Evolutionary conservation across 30 jellyfish, hydroid and myxozoan species (phyloP), one percentile per base, ranked within the genome.

Genomic region (Mastigias papua): DNA sequence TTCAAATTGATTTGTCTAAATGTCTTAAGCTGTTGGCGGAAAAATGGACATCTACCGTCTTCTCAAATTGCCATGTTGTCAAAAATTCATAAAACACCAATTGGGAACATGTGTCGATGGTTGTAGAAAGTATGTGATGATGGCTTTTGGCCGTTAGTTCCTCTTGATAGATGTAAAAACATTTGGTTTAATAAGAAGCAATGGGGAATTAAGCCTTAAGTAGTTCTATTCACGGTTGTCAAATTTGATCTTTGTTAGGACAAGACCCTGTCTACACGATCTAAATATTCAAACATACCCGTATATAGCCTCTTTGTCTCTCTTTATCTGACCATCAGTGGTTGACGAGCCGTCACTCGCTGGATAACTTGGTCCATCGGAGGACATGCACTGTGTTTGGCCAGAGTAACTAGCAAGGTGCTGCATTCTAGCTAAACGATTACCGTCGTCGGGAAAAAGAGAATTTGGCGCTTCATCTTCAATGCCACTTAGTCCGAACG

Each of bases 281-380:
- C 30, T 62, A 51, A 46, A 77, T 66, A 78, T 65, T 34, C 76
- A 34, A 80, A 72, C 78, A 81, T 90, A 90, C 97, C 97, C 95
- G 93, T 90, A 90, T 33, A 90, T 33, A n/a, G 76, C 86, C 64
- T 90, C 97, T 90, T 90, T 90, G 92, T 90, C 97, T 73, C 87
- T 81, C 48, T 90, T 90, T 94, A 90, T 90, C 89, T 90, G 97
- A 26, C 80, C 86, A 88, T 90, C 97, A 60, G 78, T 28, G 76
- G 82, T 16, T 69, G 90, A 51, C 15, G 97, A 81, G 25, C 91
- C 57, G 71, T 89, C 86, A 66, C 73, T 70, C 27, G 80, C 75
- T 16, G 82, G 95, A 30, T 48, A 73, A 82, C 72, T 70, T 49
- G 89, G 13, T 71, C 63, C 79, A 78, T 65, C 90, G 34, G 95